These are phyloP conservation scores for Jordanella pulchra DNA, from an alignment of 2,797 vertebrate species.

Conservation along the genomic window DNA sequence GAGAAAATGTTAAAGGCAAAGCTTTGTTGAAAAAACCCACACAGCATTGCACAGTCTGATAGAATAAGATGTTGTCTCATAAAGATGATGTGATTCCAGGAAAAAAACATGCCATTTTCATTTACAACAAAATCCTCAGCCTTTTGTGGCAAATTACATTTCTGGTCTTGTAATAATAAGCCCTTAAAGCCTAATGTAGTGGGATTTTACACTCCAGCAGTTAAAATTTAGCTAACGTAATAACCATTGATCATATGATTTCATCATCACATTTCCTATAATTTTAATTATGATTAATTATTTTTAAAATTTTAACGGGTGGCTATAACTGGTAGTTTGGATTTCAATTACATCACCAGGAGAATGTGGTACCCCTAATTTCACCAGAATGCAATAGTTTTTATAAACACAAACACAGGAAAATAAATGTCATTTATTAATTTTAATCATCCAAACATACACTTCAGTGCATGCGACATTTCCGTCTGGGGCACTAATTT, in stretches of 20 bases:
- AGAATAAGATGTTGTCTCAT: not conserved
- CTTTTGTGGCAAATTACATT: too few relatives aligned
- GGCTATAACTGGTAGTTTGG: not conserved
- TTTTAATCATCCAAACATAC: not conserved
- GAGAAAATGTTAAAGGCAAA: not conserved
- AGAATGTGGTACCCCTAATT: not conserved
- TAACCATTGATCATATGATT: not conserved
- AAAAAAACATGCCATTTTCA: too few relatives aligned
- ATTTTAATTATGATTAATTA: not conserved
- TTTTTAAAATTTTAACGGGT: not conserved
- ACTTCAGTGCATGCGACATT: conserved; percentile 1
- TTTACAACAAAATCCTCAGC: too few relatives aligned
- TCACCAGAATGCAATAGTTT: not conserved
- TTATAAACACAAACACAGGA: not conserved
- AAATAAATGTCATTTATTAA: too few relatives aligned
- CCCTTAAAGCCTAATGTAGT: not conserved
- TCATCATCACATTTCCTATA: not conserved
- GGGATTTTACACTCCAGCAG: not conserved
- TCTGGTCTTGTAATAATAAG: not conserved
- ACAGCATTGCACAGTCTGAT: not conserved
- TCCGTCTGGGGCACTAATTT: conserved; percentile 1
- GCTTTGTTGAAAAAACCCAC: not conserved
- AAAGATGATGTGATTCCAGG: not conserved
- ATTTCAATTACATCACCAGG: not conserved
- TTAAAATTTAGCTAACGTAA: not conserved